Conservation (phyloP, 2,113 vertebrate species). For the Fulica atra region DNA sequence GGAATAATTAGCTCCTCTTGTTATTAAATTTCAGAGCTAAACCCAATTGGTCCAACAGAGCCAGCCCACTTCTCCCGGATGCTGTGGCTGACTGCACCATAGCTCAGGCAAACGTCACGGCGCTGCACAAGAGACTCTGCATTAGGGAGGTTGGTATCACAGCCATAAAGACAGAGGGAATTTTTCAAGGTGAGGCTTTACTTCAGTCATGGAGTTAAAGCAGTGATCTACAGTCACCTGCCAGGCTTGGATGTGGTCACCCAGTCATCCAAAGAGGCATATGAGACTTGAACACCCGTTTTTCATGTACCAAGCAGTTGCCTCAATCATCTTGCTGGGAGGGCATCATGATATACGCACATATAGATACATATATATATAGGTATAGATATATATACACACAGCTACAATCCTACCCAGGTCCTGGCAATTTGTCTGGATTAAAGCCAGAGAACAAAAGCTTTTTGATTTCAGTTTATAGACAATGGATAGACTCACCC, state of each 20-base stretch:
- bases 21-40: background rate
- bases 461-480: background rate
- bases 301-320: background rate
- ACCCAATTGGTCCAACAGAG: background rate
- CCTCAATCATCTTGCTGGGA: background rate
- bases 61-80: background rate
- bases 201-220: background rate
- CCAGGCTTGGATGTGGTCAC: background rate
- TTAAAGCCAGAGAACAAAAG: background rate
- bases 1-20: slow-evolving; percentile 1
- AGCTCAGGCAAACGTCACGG: accelerated
- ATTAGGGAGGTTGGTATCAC: background rate
- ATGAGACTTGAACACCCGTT: background rate
- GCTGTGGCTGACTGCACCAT: background rate
- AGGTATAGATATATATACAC: no score
- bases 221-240: background rate
- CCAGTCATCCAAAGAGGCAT: background rate
- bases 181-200: background rate
- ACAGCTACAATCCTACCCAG: background rate
- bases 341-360: background rate
- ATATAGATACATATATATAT: no score
- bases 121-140: background rate
- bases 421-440: background rate
- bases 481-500: background rate
- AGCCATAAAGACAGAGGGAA: no score